phyloP scores from a whole-genome alignment of 1,140 invertebrate species.

The Idris sp. region DNA sequence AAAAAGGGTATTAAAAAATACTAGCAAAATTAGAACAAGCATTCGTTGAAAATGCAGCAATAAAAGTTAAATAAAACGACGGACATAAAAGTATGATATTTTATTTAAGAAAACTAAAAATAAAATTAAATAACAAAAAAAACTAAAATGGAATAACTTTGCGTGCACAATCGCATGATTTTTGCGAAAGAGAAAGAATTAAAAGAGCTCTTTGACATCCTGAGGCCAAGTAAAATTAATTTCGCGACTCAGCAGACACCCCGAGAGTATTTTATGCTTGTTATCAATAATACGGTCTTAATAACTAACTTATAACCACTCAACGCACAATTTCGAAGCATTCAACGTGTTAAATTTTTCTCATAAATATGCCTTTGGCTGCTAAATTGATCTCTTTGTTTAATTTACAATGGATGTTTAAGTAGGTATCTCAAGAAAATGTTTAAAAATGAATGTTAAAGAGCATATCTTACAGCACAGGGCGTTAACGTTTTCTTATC shows the following conservation, averaged over 20 bases:
- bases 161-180: conserved; percentile 35
- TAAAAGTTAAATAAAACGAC: conserved; percentile 26
- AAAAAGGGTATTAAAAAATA: no score
- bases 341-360: no score
- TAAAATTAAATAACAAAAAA: conserved; percentile 49
- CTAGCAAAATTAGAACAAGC: conserved; percentile 44
- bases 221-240: conserved; percentile 22
- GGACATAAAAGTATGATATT: conserved; percentile 17
- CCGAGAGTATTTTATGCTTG: conserved; percentile 25
- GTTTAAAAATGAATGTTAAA: conserved; percentile 64
- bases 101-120: conserved; percentile 13
- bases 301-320: conserved; percentile 40
- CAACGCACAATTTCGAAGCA: conserved; percentile 45
- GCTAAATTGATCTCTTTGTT: no score
- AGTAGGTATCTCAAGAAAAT: conserved; percentile 66
- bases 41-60: conserved; percentile 34
- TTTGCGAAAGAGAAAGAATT: conserved; percentile 15
- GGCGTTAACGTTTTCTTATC: no score
- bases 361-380: no score
- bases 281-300: conserved; percentile 22
- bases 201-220: conserved; percentile 18
- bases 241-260: conserved; percentile 20
- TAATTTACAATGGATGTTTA: conserved; percentile 58
- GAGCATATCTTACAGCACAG: conserved; percentile 74
- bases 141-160: conserved; percentile 40